phyloP scores from a whole-genome alignment of 92 coral and sea anemone genomes.

The Parazoanthus atlanticus region DNA sequence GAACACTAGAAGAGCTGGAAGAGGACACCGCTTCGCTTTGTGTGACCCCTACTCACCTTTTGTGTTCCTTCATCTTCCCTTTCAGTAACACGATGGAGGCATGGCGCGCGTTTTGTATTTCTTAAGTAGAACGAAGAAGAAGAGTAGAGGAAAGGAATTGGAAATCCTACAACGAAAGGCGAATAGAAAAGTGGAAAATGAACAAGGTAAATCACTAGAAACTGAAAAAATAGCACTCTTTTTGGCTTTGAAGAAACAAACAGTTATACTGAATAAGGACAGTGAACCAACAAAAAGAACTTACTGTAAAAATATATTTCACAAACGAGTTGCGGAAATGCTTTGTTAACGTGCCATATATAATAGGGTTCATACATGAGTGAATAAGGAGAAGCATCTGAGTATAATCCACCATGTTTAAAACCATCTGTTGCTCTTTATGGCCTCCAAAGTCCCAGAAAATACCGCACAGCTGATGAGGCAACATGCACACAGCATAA shows the following conservation, averaged over 20 bases:
- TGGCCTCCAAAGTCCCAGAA: constrained; percentile 39
- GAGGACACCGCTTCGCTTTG: too few species aligned
- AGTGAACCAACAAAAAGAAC: background rate
- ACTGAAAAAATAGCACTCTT: background rate
- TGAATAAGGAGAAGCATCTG: constrained; percentile 29
- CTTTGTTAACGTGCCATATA: constrained; percentile 41
- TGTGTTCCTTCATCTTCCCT: too few species aligned
- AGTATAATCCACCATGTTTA: constrained; percentile 8
- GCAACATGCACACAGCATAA: constrained; percentile 29
- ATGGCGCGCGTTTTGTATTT: too few species aligned
- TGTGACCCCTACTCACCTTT: too few species aligned
- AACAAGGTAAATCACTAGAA: too few species aligned
- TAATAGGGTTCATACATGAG: constrained; percentile 27
- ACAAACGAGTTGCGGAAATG: constrained; percentile 16
- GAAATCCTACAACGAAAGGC: too few species aligned
- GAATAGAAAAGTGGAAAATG: too few species aligned
- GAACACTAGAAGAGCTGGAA: too few species aligned
- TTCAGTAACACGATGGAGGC: too few species aligned
- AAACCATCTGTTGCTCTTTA: background rate
- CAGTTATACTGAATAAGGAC: background rate
- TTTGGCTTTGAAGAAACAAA: background rate
- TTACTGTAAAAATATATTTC: background rate
- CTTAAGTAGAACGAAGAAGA: too few species aligned
- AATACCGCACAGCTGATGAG: constrained; percentile 30
- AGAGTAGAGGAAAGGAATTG: too few species aligned